Percentiles rank a stretch among this genome's conserved stretches.
Evolutionary conservation across 2,113 vertebrate genomes (phyloP).

Genomic region (Nestor notabilis): DNA sequence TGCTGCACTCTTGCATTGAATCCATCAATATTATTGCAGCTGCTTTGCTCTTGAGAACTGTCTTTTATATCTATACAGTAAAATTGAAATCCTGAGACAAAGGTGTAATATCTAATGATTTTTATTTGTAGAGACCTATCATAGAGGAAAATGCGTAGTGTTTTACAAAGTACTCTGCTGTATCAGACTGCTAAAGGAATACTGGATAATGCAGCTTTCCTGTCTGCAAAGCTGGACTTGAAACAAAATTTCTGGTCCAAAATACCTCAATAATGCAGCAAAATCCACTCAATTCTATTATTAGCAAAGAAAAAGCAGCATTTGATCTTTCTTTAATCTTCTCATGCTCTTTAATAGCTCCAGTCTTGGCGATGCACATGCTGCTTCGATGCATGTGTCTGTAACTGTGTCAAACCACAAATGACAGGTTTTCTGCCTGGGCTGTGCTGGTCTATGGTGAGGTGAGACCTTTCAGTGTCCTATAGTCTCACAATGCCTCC

Average conservation of each 20-base stretch:
- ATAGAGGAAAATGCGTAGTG: not conserved
- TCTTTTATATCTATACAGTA: not conserved
- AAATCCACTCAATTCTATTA: not conserved
- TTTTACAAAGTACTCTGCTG: not conserved
- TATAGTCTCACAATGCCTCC: not conserved
- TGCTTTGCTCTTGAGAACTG: not conserved
- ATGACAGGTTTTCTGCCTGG: not conserved
- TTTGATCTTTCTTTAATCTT: slow-evolving; percentile 5
- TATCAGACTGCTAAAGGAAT: not conserved
- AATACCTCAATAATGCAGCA: not conserved
- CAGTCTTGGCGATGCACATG: not conserved
- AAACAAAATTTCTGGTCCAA: not conserved
- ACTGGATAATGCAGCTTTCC: not conserved
- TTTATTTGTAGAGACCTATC: not conserved
- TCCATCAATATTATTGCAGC: not conserved
- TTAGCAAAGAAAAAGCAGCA: not conserved
- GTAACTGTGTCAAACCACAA: not conserved
- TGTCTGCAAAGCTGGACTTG: not conserved
- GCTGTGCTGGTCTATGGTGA: accelerated
- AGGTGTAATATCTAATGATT: not conserved
- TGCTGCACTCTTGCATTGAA: not conserved
- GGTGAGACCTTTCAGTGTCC: not conserved
- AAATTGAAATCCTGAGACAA: not conserved
- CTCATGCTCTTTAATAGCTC: not conserved
- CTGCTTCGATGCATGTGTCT: not conserved